A percentile compares a stretch with the other conserved stretches of the same genome.
Conservation (phyloP, 2,888 invertebrate genomes). For the Macrostomum cliftonense region DNA sequence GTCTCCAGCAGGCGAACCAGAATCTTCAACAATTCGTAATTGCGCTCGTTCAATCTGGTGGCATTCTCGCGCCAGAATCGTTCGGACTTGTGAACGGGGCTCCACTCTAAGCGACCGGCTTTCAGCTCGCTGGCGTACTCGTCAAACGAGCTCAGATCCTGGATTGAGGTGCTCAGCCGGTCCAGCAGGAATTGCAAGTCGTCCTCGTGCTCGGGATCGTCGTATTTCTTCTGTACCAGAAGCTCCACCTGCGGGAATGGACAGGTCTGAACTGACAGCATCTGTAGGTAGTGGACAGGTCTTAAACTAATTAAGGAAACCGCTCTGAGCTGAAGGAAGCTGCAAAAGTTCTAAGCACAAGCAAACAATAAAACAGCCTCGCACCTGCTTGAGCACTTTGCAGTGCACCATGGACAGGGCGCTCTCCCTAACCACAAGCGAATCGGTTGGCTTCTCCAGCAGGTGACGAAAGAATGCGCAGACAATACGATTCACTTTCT, state of each 20-base stretch:
- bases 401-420: conserved; percentile 82
- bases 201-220: too few species aligned
- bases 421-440: conserved; percentile 74
- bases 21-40: conserved; percentile 84
- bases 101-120: conserved; percentile 85
- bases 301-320: too few species aligned
- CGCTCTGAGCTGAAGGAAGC: too few species aligned
- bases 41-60: conserved; percentile 79
- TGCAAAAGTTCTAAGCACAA: too few species aligned
- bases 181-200: too few species aligned
- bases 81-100: conserved; percentile 92
- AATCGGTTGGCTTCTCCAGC: conserved; percentile 81
- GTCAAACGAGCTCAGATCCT: conserved; percentile 58
- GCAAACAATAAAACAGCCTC: too few species aligned
- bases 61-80: conserved; percentile 99
- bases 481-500: conserved; percentile 64
- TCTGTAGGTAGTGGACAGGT: too few species aligned
- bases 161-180: conserved; percentile 6
- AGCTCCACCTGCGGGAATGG: conserved; percentile 19
- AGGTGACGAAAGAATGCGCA: conserved; percentile 75
- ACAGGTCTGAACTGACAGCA: too few species aligned
- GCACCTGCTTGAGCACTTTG: conserved; percentile 32
- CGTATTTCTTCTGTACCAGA: conserved; percentile 52
- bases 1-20: conserved; percentile 78
- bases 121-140: conserved; percentile 91